These are phyloP conservation scores for Tetragonula carbonaria DNA, from an alignment of 2,888 invertebrate genomes.

Conservation along the genomic window DNA sequence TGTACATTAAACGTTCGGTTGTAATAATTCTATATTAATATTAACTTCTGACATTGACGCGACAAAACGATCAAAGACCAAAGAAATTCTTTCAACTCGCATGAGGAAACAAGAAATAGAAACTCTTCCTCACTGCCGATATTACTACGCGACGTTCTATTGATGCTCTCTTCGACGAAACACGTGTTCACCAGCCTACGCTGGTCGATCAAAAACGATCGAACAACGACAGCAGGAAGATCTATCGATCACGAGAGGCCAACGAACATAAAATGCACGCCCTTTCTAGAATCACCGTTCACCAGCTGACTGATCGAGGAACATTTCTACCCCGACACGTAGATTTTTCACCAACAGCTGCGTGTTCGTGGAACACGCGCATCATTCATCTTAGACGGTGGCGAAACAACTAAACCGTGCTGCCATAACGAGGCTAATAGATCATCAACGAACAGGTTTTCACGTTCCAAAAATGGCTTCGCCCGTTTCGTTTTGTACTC, in stretches of 20 bases:
- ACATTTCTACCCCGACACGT: slow-evolving; percentile 23
- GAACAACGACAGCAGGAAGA: slow-evolving; percentile 24
- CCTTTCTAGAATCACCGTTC: slow-evolving; percentile 15
- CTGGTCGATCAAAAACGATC: slow-evolving; percentile 10
- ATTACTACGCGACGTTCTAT: no score
- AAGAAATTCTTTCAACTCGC: no score
- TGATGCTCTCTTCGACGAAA: no score
- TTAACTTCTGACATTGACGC: no score
- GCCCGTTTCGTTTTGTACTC: neutral
- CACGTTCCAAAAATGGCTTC: neutral
- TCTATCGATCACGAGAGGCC: slow-evolving; percentile 36
- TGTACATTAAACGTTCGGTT: no score
- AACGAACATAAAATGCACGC: no score
- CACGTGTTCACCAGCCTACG: neutral
- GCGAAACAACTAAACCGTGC: slow-evolving; percentile 38
- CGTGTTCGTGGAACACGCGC: slow-evolving; percentile 19
- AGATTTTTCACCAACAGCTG: slow-evolving; percentile 28
- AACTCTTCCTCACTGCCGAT: no score
- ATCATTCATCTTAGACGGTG: slow-evolving; percentile 49
- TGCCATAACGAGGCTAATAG: neutral
- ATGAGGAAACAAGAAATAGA: no score
- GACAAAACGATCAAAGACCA: no score
- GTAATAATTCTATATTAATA: no score
- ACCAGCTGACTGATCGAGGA: slow-evolving; percentile 40
- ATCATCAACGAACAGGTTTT: neutral